Conservation (phyloP, 2,113 vertebrate genomes). For the Gallinago jamesoni region DNA sequence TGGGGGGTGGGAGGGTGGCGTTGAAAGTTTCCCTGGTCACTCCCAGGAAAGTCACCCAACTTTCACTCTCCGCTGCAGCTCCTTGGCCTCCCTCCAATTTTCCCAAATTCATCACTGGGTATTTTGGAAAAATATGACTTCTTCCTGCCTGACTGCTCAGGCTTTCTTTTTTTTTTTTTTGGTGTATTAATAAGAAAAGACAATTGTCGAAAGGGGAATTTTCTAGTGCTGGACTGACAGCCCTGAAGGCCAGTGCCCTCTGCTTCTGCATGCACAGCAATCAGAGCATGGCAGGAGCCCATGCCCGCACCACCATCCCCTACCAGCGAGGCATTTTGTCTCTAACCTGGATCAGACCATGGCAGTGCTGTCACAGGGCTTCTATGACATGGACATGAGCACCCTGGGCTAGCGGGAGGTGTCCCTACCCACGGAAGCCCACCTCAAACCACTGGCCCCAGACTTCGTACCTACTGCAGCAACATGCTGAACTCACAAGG, state of each 20-base stretch:
- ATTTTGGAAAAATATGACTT: constrained; percentile 38
- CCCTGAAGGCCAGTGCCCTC: not conserved
- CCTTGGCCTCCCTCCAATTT: constrained; percentile 25
- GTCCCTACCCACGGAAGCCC: not conserved
- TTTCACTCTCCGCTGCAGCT: constrained; percentile 11
- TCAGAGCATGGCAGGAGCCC: not conserved
- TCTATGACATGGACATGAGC: not conserved
- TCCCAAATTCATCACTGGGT: constrained; percentile 18
- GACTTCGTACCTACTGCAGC: not conserved
- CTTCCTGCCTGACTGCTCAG: not conserved
- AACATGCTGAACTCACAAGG: not conserved
- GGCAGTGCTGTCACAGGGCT: not conserved
- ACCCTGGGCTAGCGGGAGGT: not conserved
- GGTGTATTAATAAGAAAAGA: not conserved
- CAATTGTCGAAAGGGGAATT: not conserved
- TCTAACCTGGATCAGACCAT: not conserved
- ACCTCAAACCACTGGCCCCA: not conserved
- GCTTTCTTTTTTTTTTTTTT: not conserved
- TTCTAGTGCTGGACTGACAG: not conserved
- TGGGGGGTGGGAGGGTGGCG: not conserved
- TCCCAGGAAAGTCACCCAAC: constrained; percentile 10
- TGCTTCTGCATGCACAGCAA: not conserved
- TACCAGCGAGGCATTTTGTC: not conserved
- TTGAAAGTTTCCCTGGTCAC: constrained; percentile 1
- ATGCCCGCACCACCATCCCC: not conserved